Conservation (phyloP, 2,888 invertebrate genomes). For the Odontocolon sp. region DNA sequence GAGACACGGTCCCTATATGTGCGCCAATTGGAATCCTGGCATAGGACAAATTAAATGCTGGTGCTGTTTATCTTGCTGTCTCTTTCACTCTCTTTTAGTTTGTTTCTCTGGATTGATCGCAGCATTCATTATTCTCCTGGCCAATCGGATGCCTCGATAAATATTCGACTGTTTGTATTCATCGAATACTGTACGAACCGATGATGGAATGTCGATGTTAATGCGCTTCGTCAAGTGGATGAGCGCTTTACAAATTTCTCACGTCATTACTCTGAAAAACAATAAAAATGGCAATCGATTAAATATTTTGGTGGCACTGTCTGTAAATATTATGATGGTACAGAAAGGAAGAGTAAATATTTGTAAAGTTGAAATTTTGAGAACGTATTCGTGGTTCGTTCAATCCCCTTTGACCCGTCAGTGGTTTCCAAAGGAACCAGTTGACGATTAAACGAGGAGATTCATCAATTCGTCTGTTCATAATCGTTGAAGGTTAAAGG, state of each 20-base stretch:
- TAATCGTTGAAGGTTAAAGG: too few relatives aligned
- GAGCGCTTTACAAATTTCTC: background rate
- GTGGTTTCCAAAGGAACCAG: too few relatives aligned
- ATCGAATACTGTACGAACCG: background rate
- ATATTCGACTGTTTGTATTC: conserved; percentile 14
- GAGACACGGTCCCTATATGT: background rate
- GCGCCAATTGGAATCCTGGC: background rate
- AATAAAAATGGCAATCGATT: too few relatives aligned
- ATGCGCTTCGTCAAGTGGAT: background rate
- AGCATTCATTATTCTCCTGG: background rate
- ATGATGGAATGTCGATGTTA: conserved; percentile 11
- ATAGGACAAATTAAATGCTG: conserved; percentile 30
- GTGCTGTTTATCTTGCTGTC: background rate
- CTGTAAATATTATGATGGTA: too few relatives aligned
- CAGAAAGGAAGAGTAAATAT: too few relatives aligned
- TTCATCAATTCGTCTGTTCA: too few relatives aligned
- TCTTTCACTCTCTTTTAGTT: background rate
- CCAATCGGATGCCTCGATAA: conserved; percentile 5
- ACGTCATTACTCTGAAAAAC: background rate
- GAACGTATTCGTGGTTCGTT: too few relatives aligned
- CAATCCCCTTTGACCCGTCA: too few relatives aligned
- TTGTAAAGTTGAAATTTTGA: too few relatives aligned
- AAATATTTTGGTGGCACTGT: too few relatives aligned
- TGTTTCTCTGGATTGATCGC: too few relatives aligned
- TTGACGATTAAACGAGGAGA: too few relatives aligned